phyloP scores from a whole-genome alignment of 2,113 vertebrate genomes.

The Psephotus haematonotus region DNA sequence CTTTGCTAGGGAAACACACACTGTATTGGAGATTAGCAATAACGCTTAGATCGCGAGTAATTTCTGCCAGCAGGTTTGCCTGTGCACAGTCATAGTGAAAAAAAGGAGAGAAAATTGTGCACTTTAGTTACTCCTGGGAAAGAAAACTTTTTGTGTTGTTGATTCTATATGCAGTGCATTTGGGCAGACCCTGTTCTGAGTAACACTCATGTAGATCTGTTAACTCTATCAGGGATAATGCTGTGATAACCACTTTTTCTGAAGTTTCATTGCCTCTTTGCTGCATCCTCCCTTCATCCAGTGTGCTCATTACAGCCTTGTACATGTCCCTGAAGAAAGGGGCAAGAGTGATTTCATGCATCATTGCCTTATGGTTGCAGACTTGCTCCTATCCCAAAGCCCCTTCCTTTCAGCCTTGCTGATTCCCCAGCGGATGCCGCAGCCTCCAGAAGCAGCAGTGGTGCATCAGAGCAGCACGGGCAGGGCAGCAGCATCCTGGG shows the following conservation, averaged over 20 bases:
- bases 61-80: constrained; percentile 35
- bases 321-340: neutral
- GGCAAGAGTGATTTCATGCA: neutral
- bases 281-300: neutral
- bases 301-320: neutral
- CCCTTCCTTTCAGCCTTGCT: neutral
- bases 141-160: neutral
- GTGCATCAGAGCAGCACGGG: neutral
- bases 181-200: neutral
- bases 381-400: neutral
- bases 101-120: neutral
- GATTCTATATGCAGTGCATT: neutral
- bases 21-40: constrained; percentile 22
- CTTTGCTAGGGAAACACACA: neutral
- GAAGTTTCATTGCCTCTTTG: neutral
- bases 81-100: constrained; percentile 46
- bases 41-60: constrained; percentile 33
- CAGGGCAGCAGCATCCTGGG: neutral
- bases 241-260: neutral
- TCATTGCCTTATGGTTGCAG: neutral
- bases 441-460: neutral
- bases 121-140: constrained; percentile 41
- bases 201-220: neutral
- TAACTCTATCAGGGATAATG: neutral
- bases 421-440: neutral